Base-by-base conservation (phyloP, 2,113 vertebrate genomes). In the Clinocottus analis region DNA sequence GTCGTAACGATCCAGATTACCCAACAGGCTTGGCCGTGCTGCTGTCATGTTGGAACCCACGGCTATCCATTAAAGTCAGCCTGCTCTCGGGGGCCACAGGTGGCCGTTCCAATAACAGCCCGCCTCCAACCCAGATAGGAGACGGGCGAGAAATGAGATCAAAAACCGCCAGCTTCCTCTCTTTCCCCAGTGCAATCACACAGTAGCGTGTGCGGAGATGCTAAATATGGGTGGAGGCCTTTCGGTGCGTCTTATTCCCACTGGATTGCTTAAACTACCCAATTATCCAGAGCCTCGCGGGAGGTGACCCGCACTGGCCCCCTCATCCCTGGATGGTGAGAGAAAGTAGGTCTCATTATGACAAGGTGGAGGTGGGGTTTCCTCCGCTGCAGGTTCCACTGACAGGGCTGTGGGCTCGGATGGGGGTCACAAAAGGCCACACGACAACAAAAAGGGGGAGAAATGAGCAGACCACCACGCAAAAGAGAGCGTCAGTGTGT, bases 301-400 rank as follows among this genome's bases (percentile, higher is more conserved):
- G 93, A 84, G 68, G 69, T 55, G 83, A 90, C 90, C 90, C 78
- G 43, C 76, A 84, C 56, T 21, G 84, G 53, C 83, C 83, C 78
- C 31, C 14, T 9, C 7, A 72, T 92, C 92, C 90, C 91, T 51
- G 27, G 77, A 69, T 87, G 77, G 55, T 19, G 63, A 82, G 12
- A 89, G 84, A 84, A 95, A 94, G 80, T 93, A 89, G 94, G 92
- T 86, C 92, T 94, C 93, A 91, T 94, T 93, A 93, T 77, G 80
- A 80, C 47, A 56, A 63, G 79, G 77, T 86, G 80, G 74, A 77
- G 85, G 62, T 72, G 81, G 78, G 69, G 66, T 62, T 78, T 83
- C 62, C 85, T 82, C 37, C 23, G 67, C 53, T 66, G 60, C 51
- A 8, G 69, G 10, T 43, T 82, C 78, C 78, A 85, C 72, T 63